Evolutionary conservation across 2,888 invertebrate genomes (phyloP), one percentile per base, ranked within the genome.

Genomic region (Allolobophora icterica): DNA sequence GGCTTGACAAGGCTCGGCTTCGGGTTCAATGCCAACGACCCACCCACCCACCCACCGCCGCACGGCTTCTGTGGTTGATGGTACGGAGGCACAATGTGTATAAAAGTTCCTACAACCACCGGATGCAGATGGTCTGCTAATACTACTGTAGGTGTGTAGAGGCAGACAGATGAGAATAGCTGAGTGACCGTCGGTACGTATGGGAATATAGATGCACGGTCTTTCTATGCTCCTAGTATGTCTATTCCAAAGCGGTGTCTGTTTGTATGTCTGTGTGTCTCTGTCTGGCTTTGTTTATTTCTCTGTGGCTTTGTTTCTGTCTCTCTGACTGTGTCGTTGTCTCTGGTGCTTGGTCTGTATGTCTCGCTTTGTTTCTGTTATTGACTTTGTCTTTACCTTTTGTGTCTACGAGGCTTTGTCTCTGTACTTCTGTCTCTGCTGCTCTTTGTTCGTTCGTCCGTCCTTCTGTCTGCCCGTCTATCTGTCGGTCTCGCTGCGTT

Each of bases 91-190:
- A n/a, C 30, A 30, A 71, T n/a, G 71, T n/a, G n/a, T 71, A 71
- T 71, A 71, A 71, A 71, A 71, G 71, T 71, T 71, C 30, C n/a
- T 71, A n/a, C 30, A 71, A 71, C 71, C 71, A 71, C 71, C n/a
- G 71, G 30, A 71, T 5, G 71, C 71, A 71, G 30, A 71, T n/a
- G 30, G 71, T 71, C 71, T 71, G 71, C n/a, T 71, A 11, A 30
- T 30, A n/a, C 30, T 11, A 71, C 30, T 13, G 19, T 30, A 71
- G 71, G 71, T 71, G 30, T 71, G 52, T 52, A 52, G 24, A 71
- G 71, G 71, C 30, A 71, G n/a, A 11, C 30, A 13, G n/a, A 71
- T 5, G 71, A 24, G 52, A 52, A 52, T 52, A 52, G 24, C 52
- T 24, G 24, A 24, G 21, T 52, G 21, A 52, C 52, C 52, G 0